Evolutionary conservation across 2,797 vertebrate species (phyloP).

Genomic region (Bradypodion pumilum): DNA sequence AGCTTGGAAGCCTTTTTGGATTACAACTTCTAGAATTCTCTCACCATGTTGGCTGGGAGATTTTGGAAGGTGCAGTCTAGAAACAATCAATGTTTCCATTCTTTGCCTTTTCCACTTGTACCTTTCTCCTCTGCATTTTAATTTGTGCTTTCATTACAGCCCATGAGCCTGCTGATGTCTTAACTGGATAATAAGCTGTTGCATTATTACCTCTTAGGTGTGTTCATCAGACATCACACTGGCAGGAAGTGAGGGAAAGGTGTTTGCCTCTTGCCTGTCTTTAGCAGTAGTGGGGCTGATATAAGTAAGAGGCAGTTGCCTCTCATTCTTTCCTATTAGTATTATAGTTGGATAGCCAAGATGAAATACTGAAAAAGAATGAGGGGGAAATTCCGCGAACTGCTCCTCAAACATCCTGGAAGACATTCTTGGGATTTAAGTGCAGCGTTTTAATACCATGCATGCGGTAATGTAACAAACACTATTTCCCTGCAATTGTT

Average conservation of each 20-base stretch:
- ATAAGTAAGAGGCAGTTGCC: conserved; percentile 2
- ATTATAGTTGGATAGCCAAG: not conserved
- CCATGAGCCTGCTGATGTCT: not conserved
- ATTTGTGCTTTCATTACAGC: not conserved
- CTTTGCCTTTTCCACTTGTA: not conserved
- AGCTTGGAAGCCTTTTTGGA: too few relatives aligned
- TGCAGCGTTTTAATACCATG: conserved; percentile 14
- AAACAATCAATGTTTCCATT: too few relatives aligned
- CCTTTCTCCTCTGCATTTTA: not conserved
- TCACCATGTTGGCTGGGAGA: too few relatives aligned
- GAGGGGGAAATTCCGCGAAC: conserved; percentile 2
- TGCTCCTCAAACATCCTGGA: conserved; percentile 9
- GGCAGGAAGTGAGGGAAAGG: conserved; percentile 14
- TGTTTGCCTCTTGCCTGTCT: not conserved
- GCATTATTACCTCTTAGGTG: conserved; percentile 35
- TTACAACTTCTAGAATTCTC: too few relatives aligned
- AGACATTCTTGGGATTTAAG: not conserved
- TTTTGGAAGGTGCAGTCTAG: too few relatives aligned
- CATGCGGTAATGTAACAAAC: conserved; percentile 10
- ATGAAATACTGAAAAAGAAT: conserved; percentile 25
- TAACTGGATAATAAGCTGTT: conserved; percentile 17
- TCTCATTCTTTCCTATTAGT: conserved; percentile 1
- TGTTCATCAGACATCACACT: conserved; percentile 39
- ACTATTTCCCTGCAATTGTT: not conserved
- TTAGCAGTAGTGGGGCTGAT: not conserved